Evolutionary conservation across 1,140 invertebrate species (phyloP), one percentile per base, ranked within the genome.

Genomic region (Drosophila pachea): DNA sequence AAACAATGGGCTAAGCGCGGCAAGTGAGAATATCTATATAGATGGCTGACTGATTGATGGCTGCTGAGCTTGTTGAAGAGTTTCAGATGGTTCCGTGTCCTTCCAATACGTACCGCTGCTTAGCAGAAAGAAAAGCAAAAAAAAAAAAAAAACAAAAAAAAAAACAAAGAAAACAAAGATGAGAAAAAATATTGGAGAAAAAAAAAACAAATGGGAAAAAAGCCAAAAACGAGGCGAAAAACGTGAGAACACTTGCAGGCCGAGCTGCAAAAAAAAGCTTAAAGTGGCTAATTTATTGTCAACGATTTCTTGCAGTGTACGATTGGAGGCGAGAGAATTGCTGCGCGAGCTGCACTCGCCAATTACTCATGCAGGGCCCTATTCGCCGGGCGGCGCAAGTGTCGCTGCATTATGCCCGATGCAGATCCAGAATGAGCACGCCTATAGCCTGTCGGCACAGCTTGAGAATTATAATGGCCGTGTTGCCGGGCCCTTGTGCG

Each of bases 41-140:
- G 67, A 56, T 69, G 16, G 16, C 16, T 69, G 60, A 64, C 60
- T 69, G 67, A 69, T 69, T 69, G 67, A 69, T 69, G 67, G 52
- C 60, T 64, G 33, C 14, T 71, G 6, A 70, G 48, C 35, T 49
- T 42, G 50, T 50, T 33, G 48, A 33, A 8, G n/a, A 33, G 48
- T 50, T 33, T 50, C 32, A 5, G 49, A 33, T 32, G 31, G 16
- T 38, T 22, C 35, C 31, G 22, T 45, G 47, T 59, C 47, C 55
- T 59, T 38, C 8, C 50, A 16, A 38, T 40, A 16, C 16, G 50
- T 40, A 40, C 16, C 9, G 9, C 35, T 53, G 35, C 14, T 53
- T 52, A 35, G 32, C 49, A n/a, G 7, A 14, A 16, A 43, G 40
- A 14, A 52, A 35, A 5, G 29, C 48, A 33, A 32, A 33, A 47